Evolutionary conservation across 1,140 invertebrate genomes (phyloP).

Genomic region (Rhizoglyphus robini): DNA sequence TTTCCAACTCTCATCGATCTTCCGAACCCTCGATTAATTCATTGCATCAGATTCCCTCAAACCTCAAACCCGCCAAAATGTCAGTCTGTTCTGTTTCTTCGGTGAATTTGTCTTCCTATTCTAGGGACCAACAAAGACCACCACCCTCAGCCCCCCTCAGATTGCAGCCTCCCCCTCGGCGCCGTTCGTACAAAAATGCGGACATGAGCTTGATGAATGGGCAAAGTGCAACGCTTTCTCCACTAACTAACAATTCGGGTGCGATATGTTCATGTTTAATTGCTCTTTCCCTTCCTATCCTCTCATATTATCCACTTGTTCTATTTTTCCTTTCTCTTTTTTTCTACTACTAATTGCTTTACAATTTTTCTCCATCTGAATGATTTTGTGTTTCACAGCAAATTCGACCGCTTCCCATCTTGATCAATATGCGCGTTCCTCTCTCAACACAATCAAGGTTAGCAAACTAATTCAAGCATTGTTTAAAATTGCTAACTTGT

Average conservation of each 20-base stretch:
- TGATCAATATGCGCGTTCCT: neutral
- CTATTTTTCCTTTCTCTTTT: neutral
- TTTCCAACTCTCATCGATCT: neutral
- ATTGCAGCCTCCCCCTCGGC: neutral
- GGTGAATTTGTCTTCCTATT: neutral
- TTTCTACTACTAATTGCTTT: neutral
- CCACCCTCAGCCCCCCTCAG: neutral
- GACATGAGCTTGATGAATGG: neutral
- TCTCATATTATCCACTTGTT: neutral
- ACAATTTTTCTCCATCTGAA: neutral
- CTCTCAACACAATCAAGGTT: slow-evolving; percentile 1
- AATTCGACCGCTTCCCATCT: neutral
- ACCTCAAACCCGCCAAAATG: neutral
- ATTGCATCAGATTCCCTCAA: neutral
- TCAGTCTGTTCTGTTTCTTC: neutral
- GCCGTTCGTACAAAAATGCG: slow-evolving; percentile 1
- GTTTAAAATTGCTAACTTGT: neutral
- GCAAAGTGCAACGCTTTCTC: neutral
- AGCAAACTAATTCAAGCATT: neutral
- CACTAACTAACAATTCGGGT: neutral
- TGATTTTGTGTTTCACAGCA: neutral
- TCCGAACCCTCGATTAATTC: neutral
- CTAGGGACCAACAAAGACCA: too few relatives aligned
- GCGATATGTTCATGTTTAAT: neutral
- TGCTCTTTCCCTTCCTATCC: too few relatives aligned